Evolutionary conservation across 2,797 vertebrate genomes (phyloP).

Genomic region (Microctenopoma stevenorrisi): DNA sequence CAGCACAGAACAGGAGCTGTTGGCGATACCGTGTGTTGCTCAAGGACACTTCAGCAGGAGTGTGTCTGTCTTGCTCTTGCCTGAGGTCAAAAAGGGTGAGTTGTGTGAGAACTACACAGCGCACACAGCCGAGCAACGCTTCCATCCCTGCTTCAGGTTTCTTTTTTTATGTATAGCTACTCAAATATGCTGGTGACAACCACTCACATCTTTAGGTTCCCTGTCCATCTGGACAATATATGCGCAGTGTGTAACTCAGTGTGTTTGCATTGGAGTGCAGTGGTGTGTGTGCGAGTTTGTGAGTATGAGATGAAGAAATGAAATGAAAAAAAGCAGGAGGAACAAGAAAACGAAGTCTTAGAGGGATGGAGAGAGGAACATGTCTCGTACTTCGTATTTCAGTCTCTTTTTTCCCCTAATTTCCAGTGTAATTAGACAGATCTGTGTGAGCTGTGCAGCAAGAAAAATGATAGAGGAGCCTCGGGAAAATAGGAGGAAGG

Average conservation of each 20-base stretch:
- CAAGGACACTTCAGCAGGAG: constrained; percentile 37
- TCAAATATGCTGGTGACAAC: constrained; percentile 71
- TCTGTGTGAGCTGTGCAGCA: constrained; percentile 72
- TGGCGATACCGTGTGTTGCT: constrained; percentile 26
- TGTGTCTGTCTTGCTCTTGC: constrained; percentile 11
- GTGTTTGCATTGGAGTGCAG: constrained; percentile 11
- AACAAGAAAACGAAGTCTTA: constrained; percentile 20
- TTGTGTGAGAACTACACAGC: constrained; percentile 1
- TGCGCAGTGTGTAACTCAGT: constrained; percentile 25
- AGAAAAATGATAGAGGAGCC: constrained; percentile 63
- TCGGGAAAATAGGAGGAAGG: constrained; percentile 7
- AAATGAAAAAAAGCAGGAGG: constrained; percentile 38
- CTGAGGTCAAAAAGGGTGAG: constrained; percentile 18
- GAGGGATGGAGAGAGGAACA: constrained; percentile 36
- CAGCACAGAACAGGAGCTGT: constrained; percentile 29
- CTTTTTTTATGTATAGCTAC: constrained; percentile 12
- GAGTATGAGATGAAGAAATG: constrained; percentile 22
- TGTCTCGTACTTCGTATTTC: constrained; percentile 57
- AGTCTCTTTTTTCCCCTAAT: constrained; percentile 9
- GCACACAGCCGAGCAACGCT: constrained; percentile 3
- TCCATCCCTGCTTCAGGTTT: constrained; percentile 11
- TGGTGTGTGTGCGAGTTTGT: neutral
- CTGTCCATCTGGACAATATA: constrained; percentile 71
- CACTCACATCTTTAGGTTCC: constrained; percentile 55
- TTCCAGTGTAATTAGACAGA: constrained; percentile 75